phyloP scores from a whole-genome alignment of 2,113 vertebrate genomes.

The Mus pahari region DNA sequence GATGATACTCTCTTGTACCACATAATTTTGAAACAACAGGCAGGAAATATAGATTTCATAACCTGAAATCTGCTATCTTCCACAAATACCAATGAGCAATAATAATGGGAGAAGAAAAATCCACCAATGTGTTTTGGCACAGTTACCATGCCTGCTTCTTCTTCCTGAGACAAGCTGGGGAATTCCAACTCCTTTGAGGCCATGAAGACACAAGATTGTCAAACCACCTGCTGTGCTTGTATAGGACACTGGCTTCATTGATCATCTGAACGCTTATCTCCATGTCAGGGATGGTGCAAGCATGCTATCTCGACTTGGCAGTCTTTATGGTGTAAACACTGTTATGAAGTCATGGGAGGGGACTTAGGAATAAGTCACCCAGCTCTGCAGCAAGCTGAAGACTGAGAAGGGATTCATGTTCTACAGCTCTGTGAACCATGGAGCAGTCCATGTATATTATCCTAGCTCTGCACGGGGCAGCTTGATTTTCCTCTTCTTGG shows the following conservation, averaged over 20 bases:
- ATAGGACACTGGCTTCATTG: conserved; percentile 73
- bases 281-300: conserved; percentile 55
- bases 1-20: not conserved
- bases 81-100: conserved; percentile 56
- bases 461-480: conserved; percentile 28
- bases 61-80: conserved; percentile 58
- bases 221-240: conserved; percentile 48
- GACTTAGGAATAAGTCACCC: conserved; percentile 63
- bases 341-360: conserved; percentile 42
- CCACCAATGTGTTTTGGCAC: conserved; percentile 17
- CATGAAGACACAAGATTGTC: conserved; percentile 57
- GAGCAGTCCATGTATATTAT: not conserved
- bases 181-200: conserved; percentile 47
- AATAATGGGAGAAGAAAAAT: conserved; percentile 21
- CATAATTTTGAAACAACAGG: conserved; percentile 32
- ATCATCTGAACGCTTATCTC: conserved; percentile 74
- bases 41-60: conserved; percentile 59
- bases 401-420: conserved; percentile 70
- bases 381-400: conserved; percentile 61
- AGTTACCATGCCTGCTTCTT: not conserved
- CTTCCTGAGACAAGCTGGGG: conserved; percentile 32
- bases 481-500: not conserved
- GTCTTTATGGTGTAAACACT: not conserved
- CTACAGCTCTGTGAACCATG: conserved; percentile 25
- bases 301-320: conserved; percentile 74